A percentile compares a stretch with the other conserved stretches of the same genome.
These are phyloP conservation scores for Halocynthia aurantium DNA, from an alignment of 23 tunicate species.

Conservation along the genomic window DNA sequence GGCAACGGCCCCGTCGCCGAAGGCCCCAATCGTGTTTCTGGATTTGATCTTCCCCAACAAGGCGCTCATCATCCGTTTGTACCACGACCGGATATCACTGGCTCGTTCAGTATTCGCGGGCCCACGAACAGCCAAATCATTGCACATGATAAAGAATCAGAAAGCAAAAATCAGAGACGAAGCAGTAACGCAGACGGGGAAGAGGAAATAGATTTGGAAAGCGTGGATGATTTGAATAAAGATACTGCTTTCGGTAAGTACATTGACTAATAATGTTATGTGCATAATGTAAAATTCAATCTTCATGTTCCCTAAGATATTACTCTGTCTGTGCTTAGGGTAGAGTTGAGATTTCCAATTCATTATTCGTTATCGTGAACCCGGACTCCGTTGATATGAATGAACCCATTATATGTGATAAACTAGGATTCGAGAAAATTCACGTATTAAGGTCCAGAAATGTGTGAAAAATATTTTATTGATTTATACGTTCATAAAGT, in stretches of 20 bases:
- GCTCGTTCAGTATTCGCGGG: constrained; percentile 20
- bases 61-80: constrained; percentile 9
- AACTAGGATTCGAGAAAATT: no score
- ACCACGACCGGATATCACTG: constrained; percentile 24
- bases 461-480: no score
- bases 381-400: no score
- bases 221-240: constrained; percentile 17
- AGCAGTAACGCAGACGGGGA: constrained; percentile 11
- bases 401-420: no score
- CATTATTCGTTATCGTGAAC: no score
- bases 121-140: background rate
- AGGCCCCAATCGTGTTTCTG: background rate
- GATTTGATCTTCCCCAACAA: constrained; percentile 26
- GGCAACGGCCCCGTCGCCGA: background rate
- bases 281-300: no score
- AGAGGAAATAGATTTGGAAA: constrained; percentile 23
- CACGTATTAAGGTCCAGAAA: no score
- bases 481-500: no score
- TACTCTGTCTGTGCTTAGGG: no score
- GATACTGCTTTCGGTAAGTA: constrained; percentile 9
- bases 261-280: background rate
- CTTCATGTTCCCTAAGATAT: no score
- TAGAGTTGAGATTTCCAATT: no score
- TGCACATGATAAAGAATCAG: background rate
- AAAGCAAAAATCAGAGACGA: background rate